These are phyloP conservation scores for Oryctes rhinoceros DNA, from an alignment of 1,140 invertebrate species.

Conservation along the genomic window DNA sequence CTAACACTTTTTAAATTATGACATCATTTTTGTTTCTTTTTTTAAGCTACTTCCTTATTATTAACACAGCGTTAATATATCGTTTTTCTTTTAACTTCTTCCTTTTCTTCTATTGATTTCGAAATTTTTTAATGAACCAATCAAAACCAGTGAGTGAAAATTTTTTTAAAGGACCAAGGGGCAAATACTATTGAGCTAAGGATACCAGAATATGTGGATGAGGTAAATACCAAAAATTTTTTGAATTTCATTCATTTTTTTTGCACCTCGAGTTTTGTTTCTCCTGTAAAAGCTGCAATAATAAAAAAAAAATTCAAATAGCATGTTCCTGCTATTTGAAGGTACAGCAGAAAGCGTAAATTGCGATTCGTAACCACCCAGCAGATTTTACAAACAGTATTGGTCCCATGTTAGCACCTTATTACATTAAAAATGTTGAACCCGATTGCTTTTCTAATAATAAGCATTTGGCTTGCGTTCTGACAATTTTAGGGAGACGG, in stretches of 20 bases:
- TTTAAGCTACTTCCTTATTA: not conserved
- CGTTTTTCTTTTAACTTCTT: not conserved
- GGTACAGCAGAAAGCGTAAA: not conserved
- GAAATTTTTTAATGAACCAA: not conserved
- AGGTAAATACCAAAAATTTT: constrained; percentile 47
- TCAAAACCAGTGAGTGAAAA: constrained; percentile 17
- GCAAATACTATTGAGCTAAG: constrained; percentile 48
- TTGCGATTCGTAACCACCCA: not conserved
- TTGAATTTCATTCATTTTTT: not conserved
- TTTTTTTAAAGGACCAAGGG: constrained; percentile 48
- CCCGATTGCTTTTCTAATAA: not conserved
- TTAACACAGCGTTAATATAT: not conserved
- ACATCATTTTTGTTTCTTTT: not conserved
- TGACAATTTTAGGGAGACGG: constrained; percentile 50
- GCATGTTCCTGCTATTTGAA: too few species aligned
- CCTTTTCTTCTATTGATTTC: constrained; percentile 7
- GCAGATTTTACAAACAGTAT: not conserved
- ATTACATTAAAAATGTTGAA: not conserved
- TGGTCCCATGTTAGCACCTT: not conserved
- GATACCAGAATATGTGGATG: constrained; percentile 44
- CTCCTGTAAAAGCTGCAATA: constrained; percentile 59
- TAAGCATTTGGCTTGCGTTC: not conserved
- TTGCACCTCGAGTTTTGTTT: not conserved
- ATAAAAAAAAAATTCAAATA: too few species aligned
- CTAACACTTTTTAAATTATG: not conserved